Base-by-base conservation (phyloP, 2,888 invertebrate genomes). In the Apomyelois bistriatella region DNA sequence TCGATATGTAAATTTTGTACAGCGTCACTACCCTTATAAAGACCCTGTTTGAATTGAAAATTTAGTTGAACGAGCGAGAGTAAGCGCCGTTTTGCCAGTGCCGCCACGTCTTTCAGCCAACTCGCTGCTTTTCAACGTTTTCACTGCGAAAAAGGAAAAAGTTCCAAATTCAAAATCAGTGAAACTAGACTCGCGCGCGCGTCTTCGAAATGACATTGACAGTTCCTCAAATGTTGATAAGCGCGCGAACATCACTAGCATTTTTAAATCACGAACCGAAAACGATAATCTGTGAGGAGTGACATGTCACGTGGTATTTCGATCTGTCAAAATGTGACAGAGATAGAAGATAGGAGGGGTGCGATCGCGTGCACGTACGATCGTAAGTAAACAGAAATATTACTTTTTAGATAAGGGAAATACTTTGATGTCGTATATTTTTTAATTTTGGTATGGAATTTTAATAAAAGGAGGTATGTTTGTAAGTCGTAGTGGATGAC, bases 1-100 rank as follows among this genome's bases (percentile, higher is more conserved):
- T 83, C 84, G 84, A 87, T 90, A 90, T 90, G 89, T 90, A 89
- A 90, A 90, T 90, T 85, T 80, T 79, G 85, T 82, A 83, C 83
- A 80, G 80, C 89, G 88, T 88, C 88, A 90, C 89, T 90, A 88
- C 90, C 88, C 90, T 89, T 88, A 89, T 85, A 89, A 86, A 89
- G 87, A 82, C 88, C 87, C 84, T 83, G 86, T 84, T 87, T 89
- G 90, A 90, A 89, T 90, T 88, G 87, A 89, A 89, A 90, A 89
- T 90, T 88, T 86, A 80, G 86, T 85, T 80, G 82, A 84, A 82
- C 84, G 82, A 79, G 79, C 79, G 83, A 82, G 85, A 82, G 79
- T 76, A 78, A 74, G 78, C 77, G 75, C 67, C 74, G 65, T 79
- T 78, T 84, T 78, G 84, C 80, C 88, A 90, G 90, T 90, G 76